phyloP scores from a whole-genome alignment of 2,888 invertebrate species.

The Linnaemya vulpina region DNA sequence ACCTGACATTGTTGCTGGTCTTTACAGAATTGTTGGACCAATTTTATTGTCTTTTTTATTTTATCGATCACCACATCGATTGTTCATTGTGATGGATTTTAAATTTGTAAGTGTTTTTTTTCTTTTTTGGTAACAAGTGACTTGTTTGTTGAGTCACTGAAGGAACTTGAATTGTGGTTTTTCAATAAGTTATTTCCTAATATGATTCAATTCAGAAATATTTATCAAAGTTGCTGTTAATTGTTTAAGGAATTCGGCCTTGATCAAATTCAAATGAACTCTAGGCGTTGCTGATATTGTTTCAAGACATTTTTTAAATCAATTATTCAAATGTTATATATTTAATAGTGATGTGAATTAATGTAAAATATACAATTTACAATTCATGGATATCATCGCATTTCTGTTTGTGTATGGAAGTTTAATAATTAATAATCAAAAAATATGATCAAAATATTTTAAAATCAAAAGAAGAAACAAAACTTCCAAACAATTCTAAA shows the following conservation, averaged over 20 bases:
- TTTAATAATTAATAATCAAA: no score
- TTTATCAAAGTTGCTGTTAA: neutral
- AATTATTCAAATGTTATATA: conserved; percentile 10
- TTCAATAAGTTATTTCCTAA: conserved; percentile 10
- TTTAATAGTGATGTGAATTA: neutral
- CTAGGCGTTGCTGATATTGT: conserved; percentile 15
- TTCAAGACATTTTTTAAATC: conserved; percentile 36
- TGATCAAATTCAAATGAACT: conserved; percentile 8
- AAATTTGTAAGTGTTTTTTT: neutral
- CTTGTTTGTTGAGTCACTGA: conserved; percentile 33
- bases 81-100: neutral
- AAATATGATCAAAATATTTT: no score
- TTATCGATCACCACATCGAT: neutral
- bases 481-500: neutral
- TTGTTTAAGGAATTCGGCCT: conserved; percentile 25
- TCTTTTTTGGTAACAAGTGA: neutral
- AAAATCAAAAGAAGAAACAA: neutral
- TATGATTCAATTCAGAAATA: conserved; percentile 51
- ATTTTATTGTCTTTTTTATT: conserved; percentile 8
- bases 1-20: neutral
- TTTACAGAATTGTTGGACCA: neutral
- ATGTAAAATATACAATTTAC: neutral
- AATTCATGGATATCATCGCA: no score
- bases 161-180: conserved; percentile 41
- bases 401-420: no score